Conservation (phyloP, 2,797 vertebrate genomes). For the Bradypodion pumilum region DNA sequence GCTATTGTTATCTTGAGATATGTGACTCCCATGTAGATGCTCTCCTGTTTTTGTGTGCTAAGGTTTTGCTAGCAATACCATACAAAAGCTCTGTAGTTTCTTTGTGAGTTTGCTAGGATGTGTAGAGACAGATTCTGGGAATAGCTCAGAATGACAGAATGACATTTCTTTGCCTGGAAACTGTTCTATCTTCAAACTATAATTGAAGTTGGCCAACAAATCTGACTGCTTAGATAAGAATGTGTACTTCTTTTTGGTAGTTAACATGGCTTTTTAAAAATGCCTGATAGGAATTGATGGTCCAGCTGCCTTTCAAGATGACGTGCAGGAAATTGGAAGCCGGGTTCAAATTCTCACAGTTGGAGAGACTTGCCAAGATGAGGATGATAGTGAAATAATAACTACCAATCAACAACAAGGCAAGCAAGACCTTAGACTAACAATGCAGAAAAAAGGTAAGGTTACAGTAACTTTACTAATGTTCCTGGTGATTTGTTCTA, state of each 20-base stretch:
- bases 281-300: constrained; percentile 86
- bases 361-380: constrained; percentile 82
- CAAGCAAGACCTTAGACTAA: constrained; percentile 91
- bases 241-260: not conserved
- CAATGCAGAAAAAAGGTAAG: constrained; percentile 97
- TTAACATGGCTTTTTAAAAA: constrained; percentile 37
- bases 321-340: constrained; percentile 79
- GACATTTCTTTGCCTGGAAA: constrained; percentile 26
- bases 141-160: not conserved
- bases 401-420: constrained; percentile 83
- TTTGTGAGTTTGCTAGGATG: not conserved
- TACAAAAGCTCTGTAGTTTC: not conserved
- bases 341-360: constrained; percentile 92
- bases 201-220: constrained; percentile 9
- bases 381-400: constrained; percentile 82
- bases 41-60: no score
- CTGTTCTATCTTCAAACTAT: constrained; percentile 20
- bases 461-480: constrained; percentile 11
- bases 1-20: no score
- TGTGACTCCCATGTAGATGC: no score
- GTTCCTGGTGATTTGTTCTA: constrained; percentile 7
- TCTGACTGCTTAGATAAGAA: constrained; percentile 24
- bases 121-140: not conserved
- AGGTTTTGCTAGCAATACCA: no score
- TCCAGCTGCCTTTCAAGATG: constrained; percentile 88